Percentiles rank a stretch among this genome's conserved stretches.
Evolutionary conservation across 1,140 invertebrate species (phyloP).

Genomic region (Pogonus chalceus): DNA sequence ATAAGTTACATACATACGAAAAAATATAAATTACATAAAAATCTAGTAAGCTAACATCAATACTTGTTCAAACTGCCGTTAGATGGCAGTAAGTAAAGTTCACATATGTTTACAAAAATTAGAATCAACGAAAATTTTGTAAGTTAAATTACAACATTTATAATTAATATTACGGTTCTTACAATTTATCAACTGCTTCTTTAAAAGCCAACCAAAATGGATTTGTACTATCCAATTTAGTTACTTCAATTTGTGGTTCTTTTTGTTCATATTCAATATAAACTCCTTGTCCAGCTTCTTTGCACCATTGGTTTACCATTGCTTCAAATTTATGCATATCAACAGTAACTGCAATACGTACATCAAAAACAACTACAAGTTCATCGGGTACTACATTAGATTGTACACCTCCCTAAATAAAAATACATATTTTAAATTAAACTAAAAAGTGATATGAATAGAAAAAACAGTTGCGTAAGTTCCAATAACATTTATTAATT

Average conservation of each 20-base stretch:
- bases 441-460: no score
- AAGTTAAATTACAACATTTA: no score
- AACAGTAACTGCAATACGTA: conserved; percentile 62
- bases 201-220: conserved; percentile 77
- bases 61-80: no score
- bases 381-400: conserved; percentile 81
- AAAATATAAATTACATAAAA: background rate
- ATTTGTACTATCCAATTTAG: conserved; percentile 57
- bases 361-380: conserved; percentile 69
- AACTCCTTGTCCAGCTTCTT: conserved; percentile 72
- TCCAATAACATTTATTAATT: no score
- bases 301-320: conserved; percentile 65
- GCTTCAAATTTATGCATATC: conserved; percentile 64
- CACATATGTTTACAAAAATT: no score
- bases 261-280: conserved; percentile 64
- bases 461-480: no score
- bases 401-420: conserved; percentile 73
- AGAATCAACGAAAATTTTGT: no score
- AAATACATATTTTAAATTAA: no score
- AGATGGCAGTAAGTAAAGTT: no score
- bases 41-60: background rate
- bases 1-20: background rate
- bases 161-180: conserved; percentile 22
- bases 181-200: conserved; percentile 46
- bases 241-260: conserved; percentile 51